These are phyloP conservation scores for Morone saxatilis DNA, from an alignment of 2,113 vertebrate genomes.

Conservation along the genomic window DNA sequence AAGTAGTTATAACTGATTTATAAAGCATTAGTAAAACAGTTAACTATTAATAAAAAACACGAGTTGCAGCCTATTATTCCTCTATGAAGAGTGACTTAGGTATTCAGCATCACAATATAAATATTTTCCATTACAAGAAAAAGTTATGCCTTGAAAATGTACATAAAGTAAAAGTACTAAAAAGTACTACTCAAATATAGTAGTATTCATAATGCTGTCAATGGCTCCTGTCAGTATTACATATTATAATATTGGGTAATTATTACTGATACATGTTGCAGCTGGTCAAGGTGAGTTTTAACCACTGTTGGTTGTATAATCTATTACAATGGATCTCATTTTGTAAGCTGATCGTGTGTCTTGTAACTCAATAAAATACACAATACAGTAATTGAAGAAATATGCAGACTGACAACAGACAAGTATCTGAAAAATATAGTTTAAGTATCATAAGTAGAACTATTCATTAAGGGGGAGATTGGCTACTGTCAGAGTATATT, in stretches of 20 bases:
- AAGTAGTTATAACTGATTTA: not conserved
- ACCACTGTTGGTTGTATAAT: not conserved
- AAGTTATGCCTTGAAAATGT: not conserved
- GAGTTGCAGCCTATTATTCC: not conserved
- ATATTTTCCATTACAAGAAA: not conserved
- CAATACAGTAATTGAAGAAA: not conserved
- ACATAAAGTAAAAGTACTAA: not conserved
- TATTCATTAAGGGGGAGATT: not conserved
- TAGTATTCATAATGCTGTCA: not conserved
- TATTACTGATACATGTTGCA: not conserved
- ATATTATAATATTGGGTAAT: not conserved
- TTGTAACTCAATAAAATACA: not conserved
- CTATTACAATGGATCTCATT: not conserved
- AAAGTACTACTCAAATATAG: not conserved
- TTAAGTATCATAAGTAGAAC: not conserved
- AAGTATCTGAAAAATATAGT: too few species aligned
- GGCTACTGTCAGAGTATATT: not conserved
- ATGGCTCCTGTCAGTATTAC: not conserved
- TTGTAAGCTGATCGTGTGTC: not conserved
- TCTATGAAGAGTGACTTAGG: not conserved
- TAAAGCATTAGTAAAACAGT: not conserved
- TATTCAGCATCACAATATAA: not conserved
- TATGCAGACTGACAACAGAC: too few species aligned
- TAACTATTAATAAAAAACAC: not conserved
- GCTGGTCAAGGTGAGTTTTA: not conserved